These are phyloP conservation scores for Prolemur simus DNA, from an alignment of 2,113 vertebrate genomes.

Conservation along the genomic window DNA sequence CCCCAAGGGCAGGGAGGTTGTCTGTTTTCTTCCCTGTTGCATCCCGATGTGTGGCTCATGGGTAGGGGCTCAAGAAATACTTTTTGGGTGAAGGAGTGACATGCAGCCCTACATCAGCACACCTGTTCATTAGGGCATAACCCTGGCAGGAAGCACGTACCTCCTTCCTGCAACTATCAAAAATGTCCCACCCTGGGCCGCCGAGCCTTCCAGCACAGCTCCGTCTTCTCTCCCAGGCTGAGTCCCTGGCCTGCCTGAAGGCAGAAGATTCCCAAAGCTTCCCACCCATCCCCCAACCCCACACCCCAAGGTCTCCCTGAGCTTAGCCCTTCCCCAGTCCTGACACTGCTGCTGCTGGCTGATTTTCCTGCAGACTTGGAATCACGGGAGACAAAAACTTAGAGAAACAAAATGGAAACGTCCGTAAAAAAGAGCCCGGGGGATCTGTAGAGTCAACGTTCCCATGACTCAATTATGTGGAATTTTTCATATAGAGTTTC, in stretches of 20 bases:
- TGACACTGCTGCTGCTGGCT: neutral
- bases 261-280: neutral
- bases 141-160: neutral
- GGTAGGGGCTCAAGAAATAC: neutral
- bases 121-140: neutral
- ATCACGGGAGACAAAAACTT: neutral
- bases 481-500: neutral
- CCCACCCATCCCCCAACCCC: too few species aligned
- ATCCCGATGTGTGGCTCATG: neutral
- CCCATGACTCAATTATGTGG: neutral
- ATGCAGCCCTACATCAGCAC: neutral
- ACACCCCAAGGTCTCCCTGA: neutral
- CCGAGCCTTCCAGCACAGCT: too few species aligned
- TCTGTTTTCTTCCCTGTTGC: neutral
- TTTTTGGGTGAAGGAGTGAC: neutral
- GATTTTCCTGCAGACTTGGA: neutral
- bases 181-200: neutral
- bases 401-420: neutral
- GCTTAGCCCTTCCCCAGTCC: neutral
- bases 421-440: accelerated
- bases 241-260: neutral
- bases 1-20: neutral
- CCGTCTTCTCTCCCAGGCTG: neutral
- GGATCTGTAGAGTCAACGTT: neutral
- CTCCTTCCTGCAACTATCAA: neutral